A percentile compares a stretch with the other conserved stretches of the same genome.
Conservation (phyloP, 2,113 vertebrate genomes). For the Tychaedon coryphoeus region DNA sequence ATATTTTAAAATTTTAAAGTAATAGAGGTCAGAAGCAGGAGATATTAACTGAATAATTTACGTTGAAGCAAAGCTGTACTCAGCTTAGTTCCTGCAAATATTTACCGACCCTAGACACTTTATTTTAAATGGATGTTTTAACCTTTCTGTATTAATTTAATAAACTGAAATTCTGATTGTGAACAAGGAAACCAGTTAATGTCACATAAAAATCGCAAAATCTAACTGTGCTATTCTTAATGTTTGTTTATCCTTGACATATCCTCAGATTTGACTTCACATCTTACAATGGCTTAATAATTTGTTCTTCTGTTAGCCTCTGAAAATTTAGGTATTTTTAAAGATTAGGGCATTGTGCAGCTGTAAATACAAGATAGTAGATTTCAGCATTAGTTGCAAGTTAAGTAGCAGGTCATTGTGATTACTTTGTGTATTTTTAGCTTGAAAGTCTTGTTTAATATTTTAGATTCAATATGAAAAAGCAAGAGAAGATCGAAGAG, state of each 20-base stretch:
- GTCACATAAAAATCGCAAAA: neutral
- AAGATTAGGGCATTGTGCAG: neutral
- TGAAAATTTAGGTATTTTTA: neutral
- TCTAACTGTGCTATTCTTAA: neutral
- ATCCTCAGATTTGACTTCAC: neutral
- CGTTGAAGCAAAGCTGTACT: neutral
- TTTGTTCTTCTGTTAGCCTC: neutral
- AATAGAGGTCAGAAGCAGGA: neutral
- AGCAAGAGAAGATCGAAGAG: constrained; percentile 73
- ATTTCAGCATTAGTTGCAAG: neutral
- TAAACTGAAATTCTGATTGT: neutral
- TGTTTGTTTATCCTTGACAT: neutral
- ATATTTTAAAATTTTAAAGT: neutral
- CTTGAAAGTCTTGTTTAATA: neutral
- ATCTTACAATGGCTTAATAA: neutral
- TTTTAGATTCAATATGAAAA: constrained; percentile 75
- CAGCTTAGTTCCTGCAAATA: neutral
- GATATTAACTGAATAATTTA: neutral
- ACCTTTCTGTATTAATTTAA: neutral
- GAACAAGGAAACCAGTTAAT: neutral
- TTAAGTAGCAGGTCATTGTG: neutral
- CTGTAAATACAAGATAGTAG: neutral
- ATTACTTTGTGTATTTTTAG: neutral
- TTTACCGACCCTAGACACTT: neutral
- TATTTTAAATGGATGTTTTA: neutral